These are phyloP conservation scores for Drepana arcuata DNA, from an alignment of 1,140 invertebrate genomes.

Conservation along the genomic window DNA sequence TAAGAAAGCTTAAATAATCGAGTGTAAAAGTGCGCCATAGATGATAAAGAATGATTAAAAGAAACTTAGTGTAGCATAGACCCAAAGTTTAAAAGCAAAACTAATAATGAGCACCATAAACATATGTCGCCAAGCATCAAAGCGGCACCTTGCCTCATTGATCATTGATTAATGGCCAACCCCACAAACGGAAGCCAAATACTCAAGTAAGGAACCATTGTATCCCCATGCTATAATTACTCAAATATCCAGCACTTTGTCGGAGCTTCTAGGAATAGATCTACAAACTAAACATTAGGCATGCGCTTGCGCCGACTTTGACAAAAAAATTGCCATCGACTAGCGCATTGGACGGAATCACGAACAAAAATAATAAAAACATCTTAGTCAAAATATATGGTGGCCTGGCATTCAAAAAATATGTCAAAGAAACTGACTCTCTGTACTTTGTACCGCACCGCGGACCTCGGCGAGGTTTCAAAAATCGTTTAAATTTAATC, in stretches of 20 bases:
- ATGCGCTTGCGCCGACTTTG: conserved; percentile 38
- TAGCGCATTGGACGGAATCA: conserved; percentile 46
- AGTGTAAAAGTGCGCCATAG: too few relatives aligned
- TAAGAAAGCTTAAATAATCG: too few relatives aligned
- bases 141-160: conserved; percentile 10
- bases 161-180: conserved; percentile 48
- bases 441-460: conserved; percentile 57
- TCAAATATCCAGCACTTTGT: conserved; percentile 41
- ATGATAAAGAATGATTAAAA: too few relatives aligned
- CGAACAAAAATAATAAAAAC: conserved; percentile 71
- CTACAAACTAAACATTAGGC: conserved; percentile 33
- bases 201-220: conserved; percentile 53
- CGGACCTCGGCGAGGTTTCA: too few relatives aligned
- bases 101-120: too few relatives aligned
- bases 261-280: conserved; percentile 45
- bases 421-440: conserved; percentile 55
- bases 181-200: conserved; percentile 58
- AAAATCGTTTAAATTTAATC: too few relatives aligned
- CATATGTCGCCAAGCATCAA: too few relatives aligned
- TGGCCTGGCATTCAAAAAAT: conserved; percentile 53
- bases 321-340: conserved; percentile 47
- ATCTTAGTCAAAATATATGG: conserved; percentile 71
- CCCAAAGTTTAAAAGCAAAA: too few relatives aligned
- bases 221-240: conserved; percentile 58
- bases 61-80: too few relatives aligned